Conservation (phyloP, 2,888 invertebrate species). For the Zaprionus obscuricornis region DNA sequence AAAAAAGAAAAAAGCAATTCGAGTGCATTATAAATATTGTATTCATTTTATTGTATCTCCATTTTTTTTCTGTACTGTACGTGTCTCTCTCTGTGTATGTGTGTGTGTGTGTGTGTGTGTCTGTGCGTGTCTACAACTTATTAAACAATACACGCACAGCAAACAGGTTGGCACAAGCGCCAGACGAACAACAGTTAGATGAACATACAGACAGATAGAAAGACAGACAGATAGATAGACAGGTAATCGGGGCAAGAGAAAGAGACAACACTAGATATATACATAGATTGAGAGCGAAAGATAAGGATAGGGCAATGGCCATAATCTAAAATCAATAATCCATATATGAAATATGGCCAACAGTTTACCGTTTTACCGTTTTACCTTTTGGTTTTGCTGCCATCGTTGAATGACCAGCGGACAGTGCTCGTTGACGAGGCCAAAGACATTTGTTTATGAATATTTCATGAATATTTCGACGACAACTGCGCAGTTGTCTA, state of each 20-base stretch:
- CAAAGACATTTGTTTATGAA: constrained; percentile 47
- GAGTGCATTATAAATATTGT: constrained; percentile 65
- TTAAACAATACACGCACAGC: constrained; percentile 59
- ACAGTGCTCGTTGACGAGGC: no score
- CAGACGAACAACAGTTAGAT: no score
- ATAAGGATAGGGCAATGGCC: constrained; percentile 41
- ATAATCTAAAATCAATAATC: constrained; percentile 73
- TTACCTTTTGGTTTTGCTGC: no score
- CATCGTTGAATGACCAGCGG: constrained; percentile 30
- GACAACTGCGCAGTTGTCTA: constrained; percentile 65
- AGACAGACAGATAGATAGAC: constrained; percentile 1
- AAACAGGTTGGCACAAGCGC: constrained; percentile 67
- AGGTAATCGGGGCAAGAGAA: background rate
- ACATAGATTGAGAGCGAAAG: constrained; percentile 11
- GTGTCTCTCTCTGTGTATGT: constrained; percentile 10
- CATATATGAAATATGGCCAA: constrained; percentile 54
- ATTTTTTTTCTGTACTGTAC: no score
- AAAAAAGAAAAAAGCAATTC: constrained; percentile 51
- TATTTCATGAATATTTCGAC: constrained; percentile 52
- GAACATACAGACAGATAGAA: background rate
- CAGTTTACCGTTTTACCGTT: constrained; percentile 20
- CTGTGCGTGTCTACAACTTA: constrained; percentile 36
- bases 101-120: background rate
- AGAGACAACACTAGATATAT: constrained; percentile 1
- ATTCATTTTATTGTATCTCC: constrained; percentile 37